phyloP scores from a whole-genome alignment of 2,113 vertebrate genomes.

The Corythornis vintsioides region DNA sequence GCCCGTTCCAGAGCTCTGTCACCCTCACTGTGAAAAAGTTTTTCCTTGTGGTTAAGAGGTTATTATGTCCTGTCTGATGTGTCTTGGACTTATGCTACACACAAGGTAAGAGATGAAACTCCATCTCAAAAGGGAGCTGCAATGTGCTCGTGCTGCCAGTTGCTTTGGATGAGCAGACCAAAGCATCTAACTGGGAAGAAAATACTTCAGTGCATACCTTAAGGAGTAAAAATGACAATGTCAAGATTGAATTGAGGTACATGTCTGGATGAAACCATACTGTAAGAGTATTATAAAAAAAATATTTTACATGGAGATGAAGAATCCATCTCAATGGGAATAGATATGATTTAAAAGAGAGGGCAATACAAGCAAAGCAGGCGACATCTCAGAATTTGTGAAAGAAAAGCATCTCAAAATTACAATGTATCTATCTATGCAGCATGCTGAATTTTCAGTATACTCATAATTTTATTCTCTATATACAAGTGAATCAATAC shows the following conservation, averaged over 20 bases:
- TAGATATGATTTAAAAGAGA: not conserved
- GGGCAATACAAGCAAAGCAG: not conserved
- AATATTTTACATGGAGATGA: not conserved
- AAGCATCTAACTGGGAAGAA: not conserved
- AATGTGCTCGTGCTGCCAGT: not conserved
- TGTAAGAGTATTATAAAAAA: not conserved
- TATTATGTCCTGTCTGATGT: not conserved
- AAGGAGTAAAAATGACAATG: not conserved
- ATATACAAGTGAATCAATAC: not conserved
- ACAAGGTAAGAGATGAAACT: not conserved
- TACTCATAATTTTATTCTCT: not conserved
- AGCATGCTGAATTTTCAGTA: not conserved
- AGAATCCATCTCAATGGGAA: not conserved
- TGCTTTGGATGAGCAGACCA: not conserved
- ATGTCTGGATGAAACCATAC: not conserved
- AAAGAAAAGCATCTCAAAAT: not conserved
- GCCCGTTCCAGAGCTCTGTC: too few species aligned
- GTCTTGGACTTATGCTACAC: not conserved
- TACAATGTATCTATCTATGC: not conserved
- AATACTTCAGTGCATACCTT: not conserved
- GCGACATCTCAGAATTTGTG: not conserved
- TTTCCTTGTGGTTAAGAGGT: not conserved
- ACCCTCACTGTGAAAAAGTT: too few species aligned
- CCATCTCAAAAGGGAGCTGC: not conserved
- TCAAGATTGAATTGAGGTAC: not conserved